Base-by-base conservation (phyloP, 2,888 invertebrate species). In the Caenorhabditis zanzibari region DNA sequence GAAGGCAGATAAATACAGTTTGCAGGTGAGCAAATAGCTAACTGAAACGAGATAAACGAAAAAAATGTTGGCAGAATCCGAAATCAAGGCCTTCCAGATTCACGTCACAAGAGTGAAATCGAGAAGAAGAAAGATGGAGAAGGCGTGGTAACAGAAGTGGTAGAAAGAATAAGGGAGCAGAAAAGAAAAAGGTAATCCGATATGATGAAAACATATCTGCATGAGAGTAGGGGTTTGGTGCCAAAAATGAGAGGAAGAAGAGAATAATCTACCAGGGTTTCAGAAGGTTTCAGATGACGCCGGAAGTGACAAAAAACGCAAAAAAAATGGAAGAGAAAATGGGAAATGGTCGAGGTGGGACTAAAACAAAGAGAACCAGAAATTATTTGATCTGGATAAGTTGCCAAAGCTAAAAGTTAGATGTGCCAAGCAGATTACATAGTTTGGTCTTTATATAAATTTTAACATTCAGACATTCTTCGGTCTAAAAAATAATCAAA, bases 201-300 rank as follows among this genome's bases (percentile, higher is more conserved):
- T 69, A 69, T 52, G 58, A 66, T 72, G 75, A 72, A 72, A 82
- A 72, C 32, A 72, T 72, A 69, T 76, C 71, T 77, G 73, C 71
- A 71, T 77, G 82, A 73, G 76, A 82, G 61, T 63, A 28, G 72
- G n/a, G 14, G 69, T 41, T 38, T 49, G 74, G 71, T 58, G 80
- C 59, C 68, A 75, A 75, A 83, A 72, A 80, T 59, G 64, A 73
- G 76, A 28, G 41, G 71, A 68, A 72, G 26, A 56, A 22, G 58
- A 19, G 59, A 63, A 69, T 44, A 52, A 54, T 63, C 63, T 54
- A 35, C n/a, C 28, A 14, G 52, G 52, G 56, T 56, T 63, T 68
- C 47, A 74, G 59, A 69, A 71, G 68, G 74, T 59, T 47, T 75
- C 68, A 49, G 69, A 74, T 81, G 79, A 79, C 73, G 74, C 63